phyloP scores from a whole-genome alignment of 2,797 vertebrate genomes.

The Paedocypris micromegethes region DNA sequence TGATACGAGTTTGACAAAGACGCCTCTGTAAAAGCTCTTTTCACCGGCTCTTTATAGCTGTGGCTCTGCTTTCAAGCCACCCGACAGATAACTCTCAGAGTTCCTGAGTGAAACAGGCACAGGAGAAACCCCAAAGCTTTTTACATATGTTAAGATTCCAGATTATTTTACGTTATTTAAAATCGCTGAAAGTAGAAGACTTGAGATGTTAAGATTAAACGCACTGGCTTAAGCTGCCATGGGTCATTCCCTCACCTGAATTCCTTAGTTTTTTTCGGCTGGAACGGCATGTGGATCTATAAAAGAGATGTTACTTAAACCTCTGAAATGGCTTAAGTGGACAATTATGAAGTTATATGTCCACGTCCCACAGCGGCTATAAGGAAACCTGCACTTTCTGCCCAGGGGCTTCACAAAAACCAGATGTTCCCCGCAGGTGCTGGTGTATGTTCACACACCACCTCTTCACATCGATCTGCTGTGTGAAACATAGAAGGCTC shows the following conservation, averaged over 20 bases:
- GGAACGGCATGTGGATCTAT: conserved; percentile 18
- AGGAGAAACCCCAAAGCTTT: conserved; percentile 41
- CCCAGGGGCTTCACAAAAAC: conserved; percentile 30
- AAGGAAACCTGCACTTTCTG: conserved; percentile 45
- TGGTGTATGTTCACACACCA: conserved; percentile 28
- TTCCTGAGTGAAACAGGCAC: conserved; percentile 53
- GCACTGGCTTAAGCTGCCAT: conserved; percentile 18
- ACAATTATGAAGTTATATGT: conserved; percentile 36
- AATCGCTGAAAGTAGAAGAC: conserved; percentile 11
- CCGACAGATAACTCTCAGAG: conserved; percentile 63
- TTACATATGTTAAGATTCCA: conserved; percentile 44
- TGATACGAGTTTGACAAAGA: conserved; percentile 67
- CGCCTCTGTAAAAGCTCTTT: conserved; percentile 57
- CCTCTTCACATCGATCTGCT: conserved; percentile 10
- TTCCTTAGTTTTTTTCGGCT: background rate
- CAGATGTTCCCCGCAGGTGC: conserved; percentile 53
- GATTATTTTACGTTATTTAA: conserved; percentile 31
- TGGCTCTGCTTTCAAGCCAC: conserved; percentile 58
- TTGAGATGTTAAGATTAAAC: conserved; percentile 7
- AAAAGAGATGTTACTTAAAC: conserved; percentile 19
- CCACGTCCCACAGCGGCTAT: conserved; percentile 30
- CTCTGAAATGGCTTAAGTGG: conserved; percentile 38
- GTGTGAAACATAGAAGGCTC: conserved; percentile 29
- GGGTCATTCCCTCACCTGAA: conserved; percentile 8
- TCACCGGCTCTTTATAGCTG: conserved; percentile 56